Evolutionary conservation across 2,113 vertebrate species (phyloP).

Genomic region (Tricholaema leucomelas): DNA sequence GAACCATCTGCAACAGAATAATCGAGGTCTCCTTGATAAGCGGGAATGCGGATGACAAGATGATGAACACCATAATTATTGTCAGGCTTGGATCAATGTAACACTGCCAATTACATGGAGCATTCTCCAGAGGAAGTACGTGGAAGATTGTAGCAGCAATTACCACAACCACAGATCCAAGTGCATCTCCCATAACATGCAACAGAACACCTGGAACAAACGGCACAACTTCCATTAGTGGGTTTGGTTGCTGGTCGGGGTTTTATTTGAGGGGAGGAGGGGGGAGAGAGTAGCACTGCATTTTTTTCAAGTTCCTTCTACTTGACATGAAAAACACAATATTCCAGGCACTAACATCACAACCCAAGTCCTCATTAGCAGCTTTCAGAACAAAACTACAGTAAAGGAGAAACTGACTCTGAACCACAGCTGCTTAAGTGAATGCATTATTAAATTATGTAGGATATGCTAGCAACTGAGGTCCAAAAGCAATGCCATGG

Average conservation of each 20-base stretch:
- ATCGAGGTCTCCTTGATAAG: slow-evolving; percentile 84
- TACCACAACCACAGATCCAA: slow-evolving; percentile 82
- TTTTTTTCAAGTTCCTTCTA: background rate
- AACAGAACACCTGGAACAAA: slow-evolving; percentile 80
- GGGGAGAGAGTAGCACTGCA: rapidly evolving
- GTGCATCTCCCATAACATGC: slow-evolving; percentile 83
- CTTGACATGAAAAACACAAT: background rate
- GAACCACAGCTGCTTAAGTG: background rate
- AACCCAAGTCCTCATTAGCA: background rate
- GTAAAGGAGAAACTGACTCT: background rate
- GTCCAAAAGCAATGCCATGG: slow-evolving; percentile 20
- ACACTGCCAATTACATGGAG: slow-evolving; percentile 85
- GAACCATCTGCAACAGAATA: slow-evolving; percentile 87
- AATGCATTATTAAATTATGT: slow-evolving; percentile 7
- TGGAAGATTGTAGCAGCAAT: slow-evolving; percentile 79
- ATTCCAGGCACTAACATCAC: background rate
- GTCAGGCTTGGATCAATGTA: slow-evolving; percentile 88
- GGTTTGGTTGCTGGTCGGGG: background rate
- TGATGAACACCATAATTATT: slow-evolving; percentile 83
- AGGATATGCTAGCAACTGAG: background rate
- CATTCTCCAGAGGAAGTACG: slow-evolving; percentile 67
- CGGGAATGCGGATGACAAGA: slow-evolving; percentile 80
- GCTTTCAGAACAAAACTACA: slow-evolving; percentile 3
- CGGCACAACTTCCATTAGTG: background rate
- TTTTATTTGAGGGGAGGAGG: background rate